phyloP scores from a whole-genome alignment of 2,113 vertebrate genomes.

The Tachysurus vachellii region DNA sequence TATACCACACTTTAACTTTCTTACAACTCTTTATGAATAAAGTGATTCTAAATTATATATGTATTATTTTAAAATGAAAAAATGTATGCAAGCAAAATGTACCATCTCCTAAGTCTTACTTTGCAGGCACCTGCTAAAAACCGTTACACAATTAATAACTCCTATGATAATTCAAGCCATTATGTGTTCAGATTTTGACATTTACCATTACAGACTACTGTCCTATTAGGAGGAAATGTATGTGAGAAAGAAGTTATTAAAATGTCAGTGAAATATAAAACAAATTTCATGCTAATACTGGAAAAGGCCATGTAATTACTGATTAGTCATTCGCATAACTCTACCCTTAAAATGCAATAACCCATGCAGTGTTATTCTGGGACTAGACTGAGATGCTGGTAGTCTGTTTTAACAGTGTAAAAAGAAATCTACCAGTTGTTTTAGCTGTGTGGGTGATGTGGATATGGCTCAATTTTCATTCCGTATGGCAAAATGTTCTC shows the following conservation, averaged over 20 bases:
- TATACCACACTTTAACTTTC: neutral
- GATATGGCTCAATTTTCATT: neutral
- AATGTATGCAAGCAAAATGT: neutral
- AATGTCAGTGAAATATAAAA: slow-evolving; percentile 21
- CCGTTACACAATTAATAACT: slow-evolving; percentile 10
- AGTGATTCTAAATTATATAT: neutral
- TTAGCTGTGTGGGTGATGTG: neutral
- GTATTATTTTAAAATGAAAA: neutral
- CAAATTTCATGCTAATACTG: neutral
- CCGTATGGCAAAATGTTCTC: neutral
- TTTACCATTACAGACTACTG: slow-evolving; percentile 6
- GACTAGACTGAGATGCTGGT: neutral
- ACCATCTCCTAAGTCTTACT: neutral
- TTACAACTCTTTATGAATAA: neutral
- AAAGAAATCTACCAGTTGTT: neutral
- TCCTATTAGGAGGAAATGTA: neutral
- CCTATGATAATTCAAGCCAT: neutral
- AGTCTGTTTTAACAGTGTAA: neutral
- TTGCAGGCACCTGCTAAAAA: neutral
- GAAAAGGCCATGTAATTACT: neutral
- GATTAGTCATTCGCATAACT: neutral
- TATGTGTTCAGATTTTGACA: slow-evolving; percentile 6
- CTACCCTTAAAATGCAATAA: slow-evolving; percentile 2
- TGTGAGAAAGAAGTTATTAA: neutral
- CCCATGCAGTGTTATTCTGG: slow-evolving; percentile 11